Evolutionary conservation across 2,888 invertebrate genomes (phyloP).

Genomic region (Tupiocoris notatus): DNA sequence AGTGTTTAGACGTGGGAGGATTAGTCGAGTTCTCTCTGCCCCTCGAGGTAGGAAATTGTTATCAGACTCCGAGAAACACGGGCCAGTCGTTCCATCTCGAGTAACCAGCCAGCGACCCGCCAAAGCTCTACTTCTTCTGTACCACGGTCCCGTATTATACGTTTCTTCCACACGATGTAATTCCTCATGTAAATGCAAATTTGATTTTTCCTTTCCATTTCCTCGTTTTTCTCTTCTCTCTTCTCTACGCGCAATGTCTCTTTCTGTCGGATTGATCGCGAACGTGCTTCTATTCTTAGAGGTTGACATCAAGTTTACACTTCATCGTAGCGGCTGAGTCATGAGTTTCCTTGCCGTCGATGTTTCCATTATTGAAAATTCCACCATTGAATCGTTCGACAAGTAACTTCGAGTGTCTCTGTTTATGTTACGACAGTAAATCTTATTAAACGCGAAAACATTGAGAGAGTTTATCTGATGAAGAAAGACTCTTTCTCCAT

Average conservation of each 20-base stretch:
- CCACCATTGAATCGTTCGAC: too few relatives aligned
- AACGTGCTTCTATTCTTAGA: neutral
- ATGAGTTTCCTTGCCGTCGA: too few relatives aligned
- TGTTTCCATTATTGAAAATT: too few relatives aligned
- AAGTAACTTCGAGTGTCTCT: too few relatives aligned
- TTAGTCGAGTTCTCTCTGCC: neutral
- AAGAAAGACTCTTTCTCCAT: too few relatives aligned
- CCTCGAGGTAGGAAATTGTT: slow-evolving; percentile 19
- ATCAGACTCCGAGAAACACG: slow-evolving; percentile 35
- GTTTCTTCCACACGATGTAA: slow-evolving; percentile 28
- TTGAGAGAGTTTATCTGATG: too few relatives aligned
- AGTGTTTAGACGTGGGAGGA: slow-evolving; percentile 24
- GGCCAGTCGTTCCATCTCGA: neutral
- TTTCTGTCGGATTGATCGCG: neutral
- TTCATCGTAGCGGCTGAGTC: too few relatives aligned
- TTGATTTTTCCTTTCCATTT: slow-evolving; percentile 38
- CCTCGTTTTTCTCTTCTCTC: slow-evolving; percentile 1
- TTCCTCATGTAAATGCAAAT: slow-evolving; percentile 39
- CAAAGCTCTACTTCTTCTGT: neutral
- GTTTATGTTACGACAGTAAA: too few relatives aligned
- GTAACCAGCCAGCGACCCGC: neutral
- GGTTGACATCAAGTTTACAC: neutral
- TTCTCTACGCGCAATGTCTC: neutral
- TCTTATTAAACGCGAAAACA: too few relatives aligned
- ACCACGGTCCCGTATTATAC: neutral